Conservation (phyloP, 2,797 vertebrate species). For the Threskiornis aethiopicus region DNA sequence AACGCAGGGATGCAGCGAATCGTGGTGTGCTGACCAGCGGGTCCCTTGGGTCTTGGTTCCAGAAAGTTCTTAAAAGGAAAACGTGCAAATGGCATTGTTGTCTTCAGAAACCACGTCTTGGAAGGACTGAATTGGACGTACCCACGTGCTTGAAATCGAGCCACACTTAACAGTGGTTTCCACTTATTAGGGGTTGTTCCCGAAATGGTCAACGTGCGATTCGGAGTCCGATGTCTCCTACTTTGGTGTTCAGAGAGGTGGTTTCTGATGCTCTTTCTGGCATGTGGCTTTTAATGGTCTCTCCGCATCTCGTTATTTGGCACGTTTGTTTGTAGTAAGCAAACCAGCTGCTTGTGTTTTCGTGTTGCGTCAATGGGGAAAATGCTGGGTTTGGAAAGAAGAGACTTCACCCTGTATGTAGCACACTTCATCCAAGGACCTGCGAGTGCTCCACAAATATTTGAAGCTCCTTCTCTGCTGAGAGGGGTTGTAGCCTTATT, state of each 20-base stretch:
- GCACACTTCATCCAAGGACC: not conserved
- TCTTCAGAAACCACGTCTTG: not conserved
- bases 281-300: not conserved
- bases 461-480: not conserved
- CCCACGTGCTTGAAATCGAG: not conserved
- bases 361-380: not conserved
- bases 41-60: not conserved
- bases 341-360: not conserved
- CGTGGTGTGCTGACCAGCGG: not conserved
- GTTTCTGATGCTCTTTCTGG: not conserved
- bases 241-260: not conserved
- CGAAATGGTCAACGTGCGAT: accelerated
- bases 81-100: not conserved
- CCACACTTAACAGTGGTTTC: accelerated
- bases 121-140: not conserved
- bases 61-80: not conserved
- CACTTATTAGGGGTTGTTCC: not conserved
- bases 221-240: accelerated
- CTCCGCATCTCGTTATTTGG: not conserved
- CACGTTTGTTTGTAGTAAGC: not conserved
- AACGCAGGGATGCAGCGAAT: accelerated
- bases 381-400: not conserved
- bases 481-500: not conserved
- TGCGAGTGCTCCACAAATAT: not conserved
- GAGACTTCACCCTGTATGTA: not conserved